A percentile compares a stretch with the other conserved stretches of the same genome.
These are phyloP conservation scores for Euschistus heros DNA, from an alignment of 1,140 invertebrate genomes.

Conservation along the genomic window DNA sequence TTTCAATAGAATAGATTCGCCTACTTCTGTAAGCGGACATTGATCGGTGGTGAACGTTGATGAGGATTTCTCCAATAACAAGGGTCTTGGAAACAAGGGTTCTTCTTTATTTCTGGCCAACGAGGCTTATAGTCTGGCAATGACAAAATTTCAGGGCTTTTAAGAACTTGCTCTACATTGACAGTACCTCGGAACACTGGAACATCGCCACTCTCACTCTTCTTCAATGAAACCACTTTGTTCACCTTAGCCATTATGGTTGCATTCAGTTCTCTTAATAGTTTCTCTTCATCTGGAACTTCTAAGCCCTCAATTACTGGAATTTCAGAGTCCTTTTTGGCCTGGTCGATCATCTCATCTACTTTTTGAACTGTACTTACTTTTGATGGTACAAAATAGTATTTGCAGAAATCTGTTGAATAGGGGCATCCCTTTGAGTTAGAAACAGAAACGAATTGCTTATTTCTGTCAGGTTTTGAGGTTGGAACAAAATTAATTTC, in stretches of 20 bases:
- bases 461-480: not conserved
- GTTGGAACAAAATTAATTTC: constrained; percentile 18
- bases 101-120: not conserved
- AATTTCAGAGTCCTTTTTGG: constrained; percentile 7
- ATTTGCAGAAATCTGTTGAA: constrained; percentile 17
- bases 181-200: constrained; percentile 12
- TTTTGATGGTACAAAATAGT: constrained; percentile 11
- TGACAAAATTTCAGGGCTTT: not conserved
- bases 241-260: not conserved
- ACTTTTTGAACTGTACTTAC: constrained; percentile 9
- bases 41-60: not conserved
- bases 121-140: not conserved
- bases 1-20: not conserved
- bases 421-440: constrained; percentile 11
- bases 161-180: constrained; percentile 2
- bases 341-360: constrained; percentile 11
- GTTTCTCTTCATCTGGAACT: not conserved
- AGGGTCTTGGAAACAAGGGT: constrained; percentile 19
- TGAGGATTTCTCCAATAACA: constrained; percentile 21
- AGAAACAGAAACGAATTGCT: not conserved
- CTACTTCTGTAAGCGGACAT: not conserved
- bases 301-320: constrained; percentile 8
- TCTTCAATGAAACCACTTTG: not conserved
- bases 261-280: constrained; percentile 9
- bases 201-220: not conserved